Evolutionary conservation across 37 sponge, comb jelly and placozoan species (phyloP).

Genomic region (Petrosia ficiformis): DNA sequence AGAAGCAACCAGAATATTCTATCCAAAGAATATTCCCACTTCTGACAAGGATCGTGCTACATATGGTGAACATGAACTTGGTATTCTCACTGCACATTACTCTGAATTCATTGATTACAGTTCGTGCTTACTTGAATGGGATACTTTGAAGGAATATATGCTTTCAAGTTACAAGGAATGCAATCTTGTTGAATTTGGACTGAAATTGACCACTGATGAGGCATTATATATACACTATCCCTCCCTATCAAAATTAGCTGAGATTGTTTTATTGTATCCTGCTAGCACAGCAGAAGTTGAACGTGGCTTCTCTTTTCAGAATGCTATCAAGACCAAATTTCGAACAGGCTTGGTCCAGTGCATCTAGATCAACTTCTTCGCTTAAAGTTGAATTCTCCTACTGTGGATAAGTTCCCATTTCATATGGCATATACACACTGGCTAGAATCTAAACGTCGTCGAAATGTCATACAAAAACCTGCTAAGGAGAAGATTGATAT

Average conservation of each 20-base stretch:
- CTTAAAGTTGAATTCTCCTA: too few relatives aligned
- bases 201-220: constrained; percentile 20
- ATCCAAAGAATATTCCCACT: neutral
- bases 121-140: neutral
- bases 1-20: too few relatives aligned
- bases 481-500: too few relatives aligned
- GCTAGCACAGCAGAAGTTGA: constrained; percentile 17
- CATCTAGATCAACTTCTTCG: too few relatives aligned
- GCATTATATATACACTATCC: constrained; percentile 7
- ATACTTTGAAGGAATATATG: constrained; percentile 1
- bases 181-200: too few relatives aligned
- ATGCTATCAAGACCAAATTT: too few relatives aligned
- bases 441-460: neutral
- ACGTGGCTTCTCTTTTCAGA: too few relatives aligned
- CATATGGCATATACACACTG: neutral
- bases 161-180: neutral
- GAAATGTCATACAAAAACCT: neutral
- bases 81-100: neutral
- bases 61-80: constrained; percentile 4
- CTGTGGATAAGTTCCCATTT: neutral
- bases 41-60: neutral
- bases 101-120: neutral
- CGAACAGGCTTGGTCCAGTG: too few relatives aligned
- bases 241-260: neutral
- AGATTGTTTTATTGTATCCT: constrained; percentile 5